phyloP scores from a whole-genome alignment of 2,113 vertebrate species.

The Strix uralensis region DNA sequence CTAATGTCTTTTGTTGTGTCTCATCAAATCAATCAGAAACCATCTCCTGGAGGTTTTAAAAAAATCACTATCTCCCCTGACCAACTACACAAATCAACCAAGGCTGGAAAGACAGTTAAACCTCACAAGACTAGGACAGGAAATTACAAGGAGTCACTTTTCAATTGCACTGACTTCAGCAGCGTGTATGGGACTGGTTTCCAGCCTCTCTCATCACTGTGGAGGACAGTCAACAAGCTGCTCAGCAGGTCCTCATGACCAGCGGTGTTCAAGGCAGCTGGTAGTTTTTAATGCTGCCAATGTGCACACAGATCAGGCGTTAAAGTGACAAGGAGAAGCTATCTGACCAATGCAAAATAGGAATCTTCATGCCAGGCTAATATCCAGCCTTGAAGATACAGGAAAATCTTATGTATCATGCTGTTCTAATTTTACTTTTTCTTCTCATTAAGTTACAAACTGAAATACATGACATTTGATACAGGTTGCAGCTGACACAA shows the following conservation, averaged over 20 bases:
- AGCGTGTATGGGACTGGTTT: neutral
- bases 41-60: neutral
- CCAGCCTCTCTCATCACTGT: neutral
- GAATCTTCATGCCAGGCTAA: neutral
- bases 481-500: neutral
- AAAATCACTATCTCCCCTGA: neutral
- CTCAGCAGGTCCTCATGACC: neutral
- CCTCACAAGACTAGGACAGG: neutral
- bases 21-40: neutral
- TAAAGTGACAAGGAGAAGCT: neutral
- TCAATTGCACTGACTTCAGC: neutral
- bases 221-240: neutral
- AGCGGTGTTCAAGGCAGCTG: neutral
- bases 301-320: rapidly evolving
- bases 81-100: neutral
- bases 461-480: neutral
- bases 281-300: neutral
- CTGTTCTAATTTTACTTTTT: neutral
- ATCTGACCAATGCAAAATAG: neutral
- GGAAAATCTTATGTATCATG: neutral
- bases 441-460: neutral
- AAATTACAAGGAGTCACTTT: neutral
- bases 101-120: neutral
- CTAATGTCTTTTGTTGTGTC: neutral
- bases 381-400: neutral